Percentiles rank a stretch among this genome's conserved stretches.
Evolutionary conservation across 1,140 invertebrate genomes (phyloP).

Genomic region (Macrobrachium nipponense): DNA sequence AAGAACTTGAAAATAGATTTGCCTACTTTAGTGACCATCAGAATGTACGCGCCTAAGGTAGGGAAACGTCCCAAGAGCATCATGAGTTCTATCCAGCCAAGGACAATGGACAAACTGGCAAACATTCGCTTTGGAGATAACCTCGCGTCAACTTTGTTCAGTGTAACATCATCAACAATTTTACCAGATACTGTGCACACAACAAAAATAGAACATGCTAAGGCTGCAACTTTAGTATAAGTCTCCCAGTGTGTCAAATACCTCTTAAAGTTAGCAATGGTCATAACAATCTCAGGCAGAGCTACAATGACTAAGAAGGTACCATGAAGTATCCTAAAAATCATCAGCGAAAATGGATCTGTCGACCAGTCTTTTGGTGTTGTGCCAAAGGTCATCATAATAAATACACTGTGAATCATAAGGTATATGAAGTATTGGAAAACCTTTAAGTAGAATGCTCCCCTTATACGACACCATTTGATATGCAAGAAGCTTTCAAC

Average conservation of each 20-base stretch:
- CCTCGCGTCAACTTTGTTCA: neutral
- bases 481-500: conserved; percentile 82
- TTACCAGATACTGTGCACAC: neutral
- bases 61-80: conserved; percentile 81
- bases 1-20: conserved; percentile 64
- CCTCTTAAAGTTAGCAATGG: no score
- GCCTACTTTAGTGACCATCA: conserved; percentile 64
- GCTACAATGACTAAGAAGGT: no score
- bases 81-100: conserved; percentile 80
- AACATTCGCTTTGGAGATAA: conserved; percentile 63
- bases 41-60: conserved; percentile 73
- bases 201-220: no score
- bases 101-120: conserved; percentile 76
- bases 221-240: no score
- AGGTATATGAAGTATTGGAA: conserved; percentile 79
- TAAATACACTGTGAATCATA: conserved; percentile 67
- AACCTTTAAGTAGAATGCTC: conserved; percentile 80
- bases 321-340: no score
- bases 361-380: no score
- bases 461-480: conserved; percentile 82
- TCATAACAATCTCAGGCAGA: no score
- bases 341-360: neutral
- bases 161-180: neutral
- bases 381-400: conserved; percentile 1
- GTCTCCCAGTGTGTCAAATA: no score